phyloP scores from a whole-genome alignment of 1,140 invertebrate species.

The Camponotus floridanus region DNA sequence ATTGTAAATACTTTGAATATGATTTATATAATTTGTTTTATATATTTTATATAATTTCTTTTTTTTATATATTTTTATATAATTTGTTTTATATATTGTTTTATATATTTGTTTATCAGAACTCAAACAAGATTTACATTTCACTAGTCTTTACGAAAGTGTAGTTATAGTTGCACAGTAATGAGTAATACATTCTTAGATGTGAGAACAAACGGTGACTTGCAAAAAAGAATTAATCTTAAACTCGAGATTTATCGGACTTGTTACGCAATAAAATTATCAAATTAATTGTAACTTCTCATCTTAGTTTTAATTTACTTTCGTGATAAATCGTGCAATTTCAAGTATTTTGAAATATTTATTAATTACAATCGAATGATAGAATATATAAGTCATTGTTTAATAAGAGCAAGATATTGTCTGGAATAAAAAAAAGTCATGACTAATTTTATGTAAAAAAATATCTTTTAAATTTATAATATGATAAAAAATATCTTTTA shows the following conservation, averaged over 20 bases:
- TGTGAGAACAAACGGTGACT: background rate
- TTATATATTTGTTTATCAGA: too few relatives aligned
- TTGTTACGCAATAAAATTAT: background rate
- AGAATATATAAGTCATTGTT: too few relatives aligned
- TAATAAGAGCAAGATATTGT: background rate
- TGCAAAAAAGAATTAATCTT: slow-evolving; percentile 1
- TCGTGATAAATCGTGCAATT: background rate
- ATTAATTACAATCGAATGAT: background rate
- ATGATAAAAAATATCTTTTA: too few relatives aligned
- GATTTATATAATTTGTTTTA: background rate
- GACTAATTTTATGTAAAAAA: too few relatives aligned
- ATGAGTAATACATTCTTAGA: background rate
- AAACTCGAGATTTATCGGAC: background rate
- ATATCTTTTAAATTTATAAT: too few relatives aligned
- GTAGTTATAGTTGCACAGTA: background rate
- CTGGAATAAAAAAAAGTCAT: too few relatives aligned
- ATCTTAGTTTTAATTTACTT: background rate
- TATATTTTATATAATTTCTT: background rate
- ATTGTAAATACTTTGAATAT: background rate
- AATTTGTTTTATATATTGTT: too few relatives aligned
- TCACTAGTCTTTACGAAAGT: background rate
- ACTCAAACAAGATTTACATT: too few relatives aligned
- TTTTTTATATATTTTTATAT: too few relatives aligned
- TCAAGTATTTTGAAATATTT: background rate
- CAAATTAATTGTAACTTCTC: background rate